A percentile compares a stretch with the other conserved stretches of the same genome.
These are phyloP conservation scores for Drosophila leontia DNA, from an alignment of 1,140 invertebrate genomes.

Conservation along the genomic window DNA sequence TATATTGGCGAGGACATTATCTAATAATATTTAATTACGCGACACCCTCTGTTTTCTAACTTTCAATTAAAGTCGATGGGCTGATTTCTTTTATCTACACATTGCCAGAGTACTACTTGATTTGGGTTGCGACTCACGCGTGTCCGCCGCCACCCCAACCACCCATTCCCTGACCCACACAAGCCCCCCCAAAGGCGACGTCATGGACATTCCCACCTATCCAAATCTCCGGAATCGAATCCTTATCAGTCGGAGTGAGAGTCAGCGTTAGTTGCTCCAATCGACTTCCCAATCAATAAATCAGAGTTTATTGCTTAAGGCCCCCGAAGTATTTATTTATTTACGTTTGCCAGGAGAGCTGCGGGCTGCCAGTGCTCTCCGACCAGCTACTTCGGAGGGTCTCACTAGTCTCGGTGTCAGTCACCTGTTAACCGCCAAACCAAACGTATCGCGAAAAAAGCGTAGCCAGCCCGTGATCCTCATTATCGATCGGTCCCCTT, in stretches of 20 bases:
- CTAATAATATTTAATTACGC: slow-evolving; percentile 54
- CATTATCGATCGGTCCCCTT: slow-evolving; percentile 55
- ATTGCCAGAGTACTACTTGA: slow-evolving; percentile 22
- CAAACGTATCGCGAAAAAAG: slow-evolving; percentile 44
- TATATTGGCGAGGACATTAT: slow-evolving; percentile 51
- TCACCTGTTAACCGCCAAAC: slow-evolving; percentile 52
- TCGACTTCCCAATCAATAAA: slow-evolving; percentile 56
- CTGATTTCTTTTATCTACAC: slow-evolving; percentile 62
- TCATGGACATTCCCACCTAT: slow-evolving; percentile 20
- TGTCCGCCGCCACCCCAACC: slow-evolving; percentile 25
- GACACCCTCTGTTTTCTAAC: slow-evolving; percentile 39
- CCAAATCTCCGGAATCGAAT: slow-evolving; percentile 12
- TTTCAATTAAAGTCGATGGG: slow-evolving; percentile 73
- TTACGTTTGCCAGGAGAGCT: slow-evolving; percentile 40
- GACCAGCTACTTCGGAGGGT: slow-evolving; percentile 22
- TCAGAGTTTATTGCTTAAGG: slow-evolving; percentile 65
- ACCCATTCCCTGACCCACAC: slow-evolving; percentile 24
- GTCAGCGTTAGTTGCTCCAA: slow-evolving; percentile 18
- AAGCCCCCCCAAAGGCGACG: slow-evolving; percentile 19
- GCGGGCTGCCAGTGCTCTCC: slow-evolving; percentile 1
- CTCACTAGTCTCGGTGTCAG: slow-evolving; percentile 45
- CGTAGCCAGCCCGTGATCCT: slow-evolving; percentile 31
- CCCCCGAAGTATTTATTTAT: slow-evolving; percentile 64
- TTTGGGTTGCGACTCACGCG: slow-evolving; percentile 23
- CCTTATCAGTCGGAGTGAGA: slow-evolving; percentile 52